Evolutionary conservation across 2,888 invertebrate species (phyloP).

Genomic region (Lepidocyrtoides sp.): DNA sequence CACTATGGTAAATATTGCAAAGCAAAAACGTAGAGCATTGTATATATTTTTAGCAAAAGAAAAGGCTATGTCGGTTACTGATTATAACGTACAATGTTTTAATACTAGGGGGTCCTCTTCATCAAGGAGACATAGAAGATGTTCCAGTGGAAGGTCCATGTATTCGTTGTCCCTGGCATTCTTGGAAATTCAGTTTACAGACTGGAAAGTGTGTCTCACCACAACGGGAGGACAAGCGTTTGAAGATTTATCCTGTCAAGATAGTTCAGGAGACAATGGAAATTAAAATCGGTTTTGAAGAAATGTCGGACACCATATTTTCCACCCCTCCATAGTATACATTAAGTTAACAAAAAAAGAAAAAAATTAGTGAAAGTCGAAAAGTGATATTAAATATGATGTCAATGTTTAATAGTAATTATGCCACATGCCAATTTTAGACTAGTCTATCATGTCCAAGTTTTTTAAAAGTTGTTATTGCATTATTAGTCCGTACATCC

Average conservation of each 20-base stretch:
- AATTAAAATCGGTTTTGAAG: slow-evolving; percentile 82
- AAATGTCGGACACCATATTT: slow-evolving; percentile 71
- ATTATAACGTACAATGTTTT: slow-evolving; percentile 7
- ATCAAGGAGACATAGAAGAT: slow-evolving; percentile 84
- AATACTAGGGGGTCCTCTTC: slow-evolving; percentile 82
- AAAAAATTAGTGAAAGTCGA: neutral
- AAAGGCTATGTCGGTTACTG: too few species aligned
- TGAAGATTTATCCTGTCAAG: slow-evolving; percentile 81
- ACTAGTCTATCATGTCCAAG: slow-evolving; percentile 6
- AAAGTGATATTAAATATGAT: neutral
- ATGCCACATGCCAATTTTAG: neutral
- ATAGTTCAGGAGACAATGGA: slow-evolving; percentile 64
- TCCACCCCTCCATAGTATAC: slow-evolving; percentile 39
- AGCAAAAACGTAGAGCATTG: too few species aligned
- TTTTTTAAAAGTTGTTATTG: neutral
- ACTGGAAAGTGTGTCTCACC: slow-evolving; percentile 84
- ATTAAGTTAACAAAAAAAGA: neutral
- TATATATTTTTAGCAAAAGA: too few species aligned
- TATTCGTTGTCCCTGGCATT: slow-evolving; percentile 85
- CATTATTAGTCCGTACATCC: slow-evolving; percentile 12
- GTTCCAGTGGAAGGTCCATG: slow-evolving; percentile 78
- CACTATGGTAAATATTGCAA: slow-evolving; percentile 81
- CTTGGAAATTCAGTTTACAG: slow-evolving; percentile 83
- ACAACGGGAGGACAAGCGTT: slow-evolving; percentile 70
- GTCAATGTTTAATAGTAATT: neutral